Base-by-base conservation (phyloP, 2,888 invertebrate genomes). In the Galerucella pusilla region DNA sequence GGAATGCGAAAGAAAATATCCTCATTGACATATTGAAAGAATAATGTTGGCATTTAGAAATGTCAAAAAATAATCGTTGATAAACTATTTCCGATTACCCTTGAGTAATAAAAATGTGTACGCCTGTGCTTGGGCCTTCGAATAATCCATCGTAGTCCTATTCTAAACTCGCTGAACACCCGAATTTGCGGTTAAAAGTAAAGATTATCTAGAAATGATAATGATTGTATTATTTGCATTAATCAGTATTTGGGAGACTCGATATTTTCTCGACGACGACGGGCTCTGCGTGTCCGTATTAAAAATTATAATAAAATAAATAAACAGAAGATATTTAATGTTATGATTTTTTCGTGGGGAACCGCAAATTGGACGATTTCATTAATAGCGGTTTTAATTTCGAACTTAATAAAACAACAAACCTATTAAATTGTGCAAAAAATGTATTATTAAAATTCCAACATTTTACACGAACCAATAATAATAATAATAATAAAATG, bases 161-260 rank as follows among this genome's bases (percentile, higher is more conserved):
- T 63, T 64, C 70, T 20, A 64, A 66, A 73, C 68, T 63, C 68
- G 54, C 60, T 49, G 59, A 70, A 71, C 73, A 73, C 73, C 75
- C 75, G 61, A 72, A 73, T 71, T 73, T 75, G 72, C 73, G 74
- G 71, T 71, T 75, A 35, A 70, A 70, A 54, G 35, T 54, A 63
- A 64, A 70, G 70, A 70, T 70, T 63, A 69, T 70, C 70, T 61
- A 28, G 63, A n/a, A 70, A 63, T 35, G 70, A 70, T 70, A 70
- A 65, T 46, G 64, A 12, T 61, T 63, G 65, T 45, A 65, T 46
- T 49, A 45, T 45, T 60, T 49, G 63, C 57, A 70, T 64, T 70
- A 70, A 70, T 70, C 63, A 70, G 49, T 70, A 63, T 54, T 70
- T 28, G 63, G 54, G 64, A 54, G 46, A 70, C 70, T 52, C 63